Evolutionary conservation across 1,140 invertebrate species (phyloP).

Genomic region (Ceratoteleas bidentatus): DNA sequence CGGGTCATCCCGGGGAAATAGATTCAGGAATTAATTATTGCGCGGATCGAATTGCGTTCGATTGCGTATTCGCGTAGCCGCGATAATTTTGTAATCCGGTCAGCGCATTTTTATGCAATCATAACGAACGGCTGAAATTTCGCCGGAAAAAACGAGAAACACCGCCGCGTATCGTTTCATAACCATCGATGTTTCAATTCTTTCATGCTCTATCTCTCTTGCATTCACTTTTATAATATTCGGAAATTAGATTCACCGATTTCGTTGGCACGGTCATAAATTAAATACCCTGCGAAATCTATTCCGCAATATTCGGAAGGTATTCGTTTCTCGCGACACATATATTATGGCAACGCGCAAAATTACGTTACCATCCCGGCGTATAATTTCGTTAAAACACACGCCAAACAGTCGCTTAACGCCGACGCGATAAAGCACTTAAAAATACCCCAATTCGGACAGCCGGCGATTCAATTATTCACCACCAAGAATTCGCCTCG

Average conservation of each 20-base stretch:
- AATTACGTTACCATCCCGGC: not conserved
- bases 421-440: not conserved
- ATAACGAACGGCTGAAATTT: not conserved
- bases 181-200: not conserved
- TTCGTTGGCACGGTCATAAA: not conserved
- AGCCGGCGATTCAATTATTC: not conserved
- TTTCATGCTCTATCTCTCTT: not conserved
- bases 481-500: too few relatives aligned
- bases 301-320: not conserved
- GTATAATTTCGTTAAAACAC: not conserved
- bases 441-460: not conserved
- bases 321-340: not conserved
- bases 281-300: not conserved
- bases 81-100: not conserved
- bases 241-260: not conserved
- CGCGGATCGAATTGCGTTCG: not conserved
- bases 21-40: constrained; percentile 2
- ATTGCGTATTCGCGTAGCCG: not conserved
- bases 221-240: not conserved
- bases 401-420: not conserved
- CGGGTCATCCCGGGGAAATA: constrained; percentile 9
- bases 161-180: too few relatives aligned
- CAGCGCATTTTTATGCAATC: not conserved
- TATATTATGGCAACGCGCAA: not conserved
- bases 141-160: not conserved